A percentile compares a stretch with the other conserved stretches of the same genome.
phyloP scores from a whole-genome alignment of 2,113 vertebrate genomes.

The Podarcis muralis region DNA sequence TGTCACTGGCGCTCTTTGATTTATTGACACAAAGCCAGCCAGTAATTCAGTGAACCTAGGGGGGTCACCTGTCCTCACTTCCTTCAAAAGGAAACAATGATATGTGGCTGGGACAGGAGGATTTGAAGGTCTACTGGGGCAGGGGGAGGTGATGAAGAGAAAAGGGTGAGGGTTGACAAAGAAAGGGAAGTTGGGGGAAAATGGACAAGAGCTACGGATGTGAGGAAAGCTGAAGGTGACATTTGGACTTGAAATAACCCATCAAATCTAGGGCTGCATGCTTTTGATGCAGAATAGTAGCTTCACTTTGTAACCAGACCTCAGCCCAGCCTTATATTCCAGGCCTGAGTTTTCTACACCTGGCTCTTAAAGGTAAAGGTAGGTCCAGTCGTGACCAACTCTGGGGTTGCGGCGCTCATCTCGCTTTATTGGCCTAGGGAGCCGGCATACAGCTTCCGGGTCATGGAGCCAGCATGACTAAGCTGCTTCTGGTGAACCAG shows the following conservation, averaged over 20 bases:
- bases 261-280: neutral
- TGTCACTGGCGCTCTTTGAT: too few species aligned
- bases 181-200: neutral
- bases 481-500: too few species aligned
- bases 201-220: neutral
- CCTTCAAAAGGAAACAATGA: neutral
- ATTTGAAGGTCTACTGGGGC: neutral
- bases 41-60: too few species aligned
- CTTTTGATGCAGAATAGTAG: neutral
- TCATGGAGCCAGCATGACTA: too few species aligned
- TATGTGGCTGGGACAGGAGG: neutral
- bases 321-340: neutral
- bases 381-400: too few species aligned
- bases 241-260: neutral
- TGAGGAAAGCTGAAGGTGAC: neutral
- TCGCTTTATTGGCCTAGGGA: too few species aligned
- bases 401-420: too few species aligned
- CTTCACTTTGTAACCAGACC: neutral
- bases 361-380: too few species aligned
- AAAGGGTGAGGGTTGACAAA: neutral
- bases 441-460: too few species aligned
- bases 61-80: too few species aligned
- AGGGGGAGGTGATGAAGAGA: neutral
- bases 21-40: too few species aligned
- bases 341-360: neutral